Evolutionary conservation across 2,888 invertebrate genomes (phyloP).

Genomic region (Parthenolecanium corni): DNA sequence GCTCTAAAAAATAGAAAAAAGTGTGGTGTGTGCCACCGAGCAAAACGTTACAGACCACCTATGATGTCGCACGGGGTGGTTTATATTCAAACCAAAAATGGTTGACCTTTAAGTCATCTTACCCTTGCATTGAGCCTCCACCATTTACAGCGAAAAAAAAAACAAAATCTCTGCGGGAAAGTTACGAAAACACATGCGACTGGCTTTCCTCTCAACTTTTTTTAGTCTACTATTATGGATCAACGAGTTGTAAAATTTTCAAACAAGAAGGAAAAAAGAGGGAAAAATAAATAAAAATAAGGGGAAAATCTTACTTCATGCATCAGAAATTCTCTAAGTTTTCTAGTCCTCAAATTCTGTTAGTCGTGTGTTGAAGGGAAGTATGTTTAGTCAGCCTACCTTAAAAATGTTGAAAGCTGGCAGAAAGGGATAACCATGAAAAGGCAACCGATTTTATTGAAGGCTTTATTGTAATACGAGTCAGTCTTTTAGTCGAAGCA

Average conservation of each 20-base stretch:
- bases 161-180: slow-evolving; percentile 19
- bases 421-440: too few relatives aligned
- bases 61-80: slow-evolving; percentile 18
- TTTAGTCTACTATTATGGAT: too few relatives aligned
- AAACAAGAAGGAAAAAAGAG: background rate
- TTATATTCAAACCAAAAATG: slow-evolving; percentile 23
- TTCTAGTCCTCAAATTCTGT: too few relatives aligned
- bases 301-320: too few relatives aligned
- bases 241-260: background rate
- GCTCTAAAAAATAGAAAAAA: too few relatives aligned
- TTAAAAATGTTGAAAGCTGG: too few relatives aligned
- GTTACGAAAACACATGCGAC: slow-evolving; percentile 15
- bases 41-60: slow-evolving; percentile 24
- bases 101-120: slow-evolving; percentile 20
- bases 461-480: too few relatives aligned
- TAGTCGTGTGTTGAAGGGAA: too few relatives aligned
- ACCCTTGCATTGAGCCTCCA: slow-evolving; percentile 2
- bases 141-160: slow-evolving; percentile 1
- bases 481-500: too few relatives aligned
- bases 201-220: slow-evolving; percentile 1
- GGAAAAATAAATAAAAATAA: background rate
- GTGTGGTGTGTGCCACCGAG: slow-evolving; percentile 16
- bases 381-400: too few relatives aligned
- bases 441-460: too few relatives aligned
- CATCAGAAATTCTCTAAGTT: too few relatives aligned